These are phyloP conservation scores for Jacana jacana DNA, from an alignment of 2,113 vertebrate species.

Conservation along the genomic window DNA sequence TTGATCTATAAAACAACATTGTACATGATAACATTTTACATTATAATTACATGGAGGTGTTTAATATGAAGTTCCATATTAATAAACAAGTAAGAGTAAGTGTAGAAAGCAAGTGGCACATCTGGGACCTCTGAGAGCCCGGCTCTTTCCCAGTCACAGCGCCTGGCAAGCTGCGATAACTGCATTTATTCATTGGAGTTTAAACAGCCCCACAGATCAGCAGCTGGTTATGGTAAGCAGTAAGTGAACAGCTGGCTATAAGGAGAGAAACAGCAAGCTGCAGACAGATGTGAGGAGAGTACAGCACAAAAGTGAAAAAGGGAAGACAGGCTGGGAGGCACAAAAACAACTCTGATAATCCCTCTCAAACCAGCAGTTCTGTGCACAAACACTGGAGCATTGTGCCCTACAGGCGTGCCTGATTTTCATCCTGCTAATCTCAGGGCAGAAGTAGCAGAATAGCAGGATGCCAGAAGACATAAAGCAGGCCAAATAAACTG, in stretches of 20 bases:
- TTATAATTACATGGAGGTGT: background rate
- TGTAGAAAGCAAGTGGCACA: background rate
- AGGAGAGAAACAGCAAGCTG: background rate
- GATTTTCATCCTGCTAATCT: background rate
- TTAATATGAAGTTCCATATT: background rate
- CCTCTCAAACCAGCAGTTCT: background rate
- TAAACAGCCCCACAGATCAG: background rate
- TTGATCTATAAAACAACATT: slow-evolving; percentile 27
- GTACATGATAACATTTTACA: background rate
- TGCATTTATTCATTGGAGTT: background rate
- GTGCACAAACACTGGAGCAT: background rate
- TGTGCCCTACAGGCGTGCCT: background rate
- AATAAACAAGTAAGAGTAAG: background rate
- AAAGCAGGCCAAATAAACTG: background rate
- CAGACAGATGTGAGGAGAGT: background rate
- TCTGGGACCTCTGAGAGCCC: background rate
- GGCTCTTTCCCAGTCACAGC: background rate
- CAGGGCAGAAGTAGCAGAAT: background rate
- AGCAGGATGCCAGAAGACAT: background rate
- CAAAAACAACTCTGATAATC: background rate
- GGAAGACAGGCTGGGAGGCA: background rate
- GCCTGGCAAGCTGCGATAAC: background rate
- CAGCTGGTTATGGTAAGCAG: background rate
- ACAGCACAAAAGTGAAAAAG: background rate
- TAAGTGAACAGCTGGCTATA: background rate